A percentile compares a stretch with the other conserved stretches of the same genome.
Evolutionary conservation across 1,140 invertebrate genomes (phyloP).

Genomic region (Octopus bimaculoides): DNA sequence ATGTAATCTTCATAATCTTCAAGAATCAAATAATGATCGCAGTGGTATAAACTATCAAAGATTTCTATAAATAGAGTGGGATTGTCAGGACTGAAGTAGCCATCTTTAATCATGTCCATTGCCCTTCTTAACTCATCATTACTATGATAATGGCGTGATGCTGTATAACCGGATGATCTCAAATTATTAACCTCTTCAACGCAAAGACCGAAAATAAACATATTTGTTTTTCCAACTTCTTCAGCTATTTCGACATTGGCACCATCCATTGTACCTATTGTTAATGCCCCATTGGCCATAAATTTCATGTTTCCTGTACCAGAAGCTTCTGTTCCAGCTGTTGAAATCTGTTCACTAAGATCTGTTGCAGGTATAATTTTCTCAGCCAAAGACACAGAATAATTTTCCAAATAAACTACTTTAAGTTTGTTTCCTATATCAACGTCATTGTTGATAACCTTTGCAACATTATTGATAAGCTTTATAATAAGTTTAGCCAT

Average conservation of each 20-base stretch:
- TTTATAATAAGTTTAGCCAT: constrained; percentile 95
- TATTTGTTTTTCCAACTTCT: constrained; percentile 95
- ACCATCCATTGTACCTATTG: constrained; percentile 96
- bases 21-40: constrained; percentile 88
- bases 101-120: constrained; percentile 92
- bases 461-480: constrained; percentile 81
- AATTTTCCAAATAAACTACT: constrained; percentile 93
- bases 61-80: constrained; percentile 86
- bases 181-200: constrained; percentile 84
- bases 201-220: constrained; percentile 98
- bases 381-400: constrained; percentile 94
- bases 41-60: constrained; percentile 83
- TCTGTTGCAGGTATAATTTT: constrained; percentile 98
- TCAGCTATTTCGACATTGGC: constrained; percentile 99
- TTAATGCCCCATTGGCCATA: constrained; percentile 90
- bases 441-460: constrained; percentile 94
- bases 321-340: constrained; percentile 96
- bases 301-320: constrained; percentile 92
- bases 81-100: constrained; percentile 91
- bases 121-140: constrained; percentile 86
- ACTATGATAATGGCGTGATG: constrained; percentile 83
- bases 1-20: constrained; percentile 96
- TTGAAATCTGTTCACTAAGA: constrained; percentile 95
- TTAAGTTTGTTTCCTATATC: constrained; percentile 93
- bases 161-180: constrained; percentile 70